Conservation (phyloP, 2,888 invertebrate species). For the Morpho achilles region DNA sequence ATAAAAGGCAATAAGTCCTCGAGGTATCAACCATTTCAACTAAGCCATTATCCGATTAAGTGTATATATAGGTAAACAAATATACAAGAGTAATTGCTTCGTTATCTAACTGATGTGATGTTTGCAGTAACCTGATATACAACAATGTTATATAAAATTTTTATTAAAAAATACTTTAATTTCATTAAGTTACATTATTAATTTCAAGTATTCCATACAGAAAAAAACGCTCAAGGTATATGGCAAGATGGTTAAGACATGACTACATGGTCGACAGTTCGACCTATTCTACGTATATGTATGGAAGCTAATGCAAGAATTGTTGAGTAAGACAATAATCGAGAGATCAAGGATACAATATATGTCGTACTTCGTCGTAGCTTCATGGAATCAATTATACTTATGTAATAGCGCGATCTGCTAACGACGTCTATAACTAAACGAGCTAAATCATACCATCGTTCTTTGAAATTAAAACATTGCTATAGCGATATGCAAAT, state of each 20-base stretch:
- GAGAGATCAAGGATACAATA: neutral
- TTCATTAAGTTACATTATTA: no score
- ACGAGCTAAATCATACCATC: neutral
- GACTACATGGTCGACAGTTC: no score
- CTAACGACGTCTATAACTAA: neutral
- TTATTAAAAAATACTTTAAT: no score
- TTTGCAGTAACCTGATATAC: neutral
- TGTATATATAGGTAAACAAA: slow-evolving; percentile 4
- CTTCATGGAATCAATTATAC: neutral
- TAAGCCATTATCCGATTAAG: slow-evolving; percentile 4
- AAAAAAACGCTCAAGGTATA: no score
- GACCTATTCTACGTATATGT: no score
- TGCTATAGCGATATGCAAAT: no score
- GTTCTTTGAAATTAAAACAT: no score
- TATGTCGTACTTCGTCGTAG: neutral
- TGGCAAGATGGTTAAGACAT: no score
- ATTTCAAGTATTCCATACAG: no score
- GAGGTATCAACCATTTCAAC: neutral
- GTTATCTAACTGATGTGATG: slow-evolving; percentile 5
- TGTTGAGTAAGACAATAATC: neutral
- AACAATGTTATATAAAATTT: no score
- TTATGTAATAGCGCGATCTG: neutral
- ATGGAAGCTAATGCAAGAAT: no score
- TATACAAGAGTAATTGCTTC: slow-evolving; percentile 1
- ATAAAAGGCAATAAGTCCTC: neutral